Evolutionary conservation across 2,797 vertebrate genomes (phyloP), one percentile per base, ranked within the genome.

Genomic region (Gallirallus australis): DNA sequence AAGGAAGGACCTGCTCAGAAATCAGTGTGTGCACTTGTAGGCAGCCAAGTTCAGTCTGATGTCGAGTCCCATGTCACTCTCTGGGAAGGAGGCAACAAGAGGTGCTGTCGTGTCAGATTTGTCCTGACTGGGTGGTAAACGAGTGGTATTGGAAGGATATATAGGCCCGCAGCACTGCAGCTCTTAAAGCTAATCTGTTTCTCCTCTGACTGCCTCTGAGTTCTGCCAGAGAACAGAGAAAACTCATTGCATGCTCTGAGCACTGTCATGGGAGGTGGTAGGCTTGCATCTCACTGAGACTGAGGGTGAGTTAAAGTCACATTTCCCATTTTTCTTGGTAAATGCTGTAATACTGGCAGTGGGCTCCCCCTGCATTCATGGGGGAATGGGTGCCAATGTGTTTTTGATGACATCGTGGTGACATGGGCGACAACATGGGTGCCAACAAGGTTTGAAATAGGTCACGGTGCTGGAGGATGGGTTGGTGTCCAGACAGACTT

Each of bases 101-200:
- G 27, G 11, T 69, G 20, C 28, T 89, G 76, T 42, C 33, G 19
- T 24, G 42, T 15, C 35, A 56, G 21, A 28, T 80, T 39, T 83
- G 19, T 64, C 53, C 65, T 75, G 8, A 12, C 53, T 61, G 47
- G 7, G 6, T 66, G 56, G 50, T 65, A 47, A 80, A 59, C 25
- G 27, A 42, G 7, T 31, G 2, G 1, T 21, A 19, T 13, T 19
- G 24, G 33, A 39, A 66, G 31, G 52, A 52, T 70, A 24, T 0
- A 0, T 11, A 31, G 61, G 7, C 27, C 10, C 1, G 0, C 4
- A 1, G 7, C 12, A 9, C 19, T 45, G 4, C 28, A 66, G 1
- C 23, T 83, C 61, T 61, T 35, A 61, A 21, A 66, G 15, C 52
- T 53, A n/a, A 70, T 15, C 17, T 73, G 39, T 9, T 70, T 12